Conservation (phyloP, 2,113 vertebrate genomes). For the Megaceryle maxima region DNA sequence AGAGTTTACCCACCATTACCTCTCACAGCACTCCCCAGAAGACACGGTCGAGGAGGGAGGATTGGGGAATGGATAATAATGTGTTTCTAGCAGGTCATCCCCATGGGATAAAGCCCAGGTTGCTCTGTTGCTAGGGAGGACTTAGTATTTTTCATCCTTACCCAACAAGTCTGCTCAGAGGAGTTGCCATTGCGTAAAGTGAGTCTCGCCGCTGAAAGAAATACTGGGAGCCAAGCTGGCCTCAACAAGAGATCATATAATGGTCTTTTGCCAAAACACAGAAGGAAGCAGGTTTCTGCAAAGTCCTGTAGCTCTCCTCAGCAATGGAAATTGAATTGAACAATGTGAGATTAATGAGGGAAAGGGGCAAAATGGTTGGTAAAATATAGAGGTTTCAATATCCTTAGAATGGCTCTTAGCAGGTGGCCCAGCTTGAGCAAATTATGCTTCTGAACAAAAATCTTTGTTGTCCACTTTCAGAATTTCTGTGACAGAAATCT, state of each 20-base stretch:
- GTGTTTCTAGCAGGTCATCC: background rate
- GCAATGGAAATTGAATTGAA: background rate
- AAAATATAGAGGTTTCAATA: background rate
- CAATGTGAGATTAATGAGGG: background rate
- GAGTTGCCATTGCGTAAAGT: background rate
- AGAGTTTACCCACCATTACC: background rate
- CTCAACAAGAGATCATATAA: background rate
- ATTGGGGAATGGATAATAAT: background rate
- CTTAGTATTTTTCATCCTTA: background rate
- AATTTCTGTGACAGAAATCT: background rate
- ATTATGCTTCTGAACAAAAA: background rate
- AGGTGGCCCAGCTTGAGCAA: background rate
- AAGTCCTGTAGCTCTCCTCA: background rate
- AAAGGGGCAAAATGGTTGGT: background rate
- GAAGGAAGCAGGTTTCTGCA: background rate
- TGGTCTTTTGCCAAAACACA: background rate
- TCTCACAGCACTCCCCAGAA: background rate
- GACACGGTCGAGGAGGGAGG: background rate
- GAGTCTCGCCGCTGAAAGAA: background rate
- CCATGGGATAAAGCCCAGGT: background rate
- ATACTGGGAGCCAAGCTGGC: background rate
- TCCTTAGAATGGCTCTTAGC: background rate
- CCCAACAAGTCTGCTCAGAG: background rate
- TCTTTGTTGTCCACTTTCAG: background rate
- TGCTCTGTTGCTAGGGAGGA: background rate